Base-by-base conservation (phyloP, 2,113 vertebrate genomes). In the Saccopteryx bilineata region DNA sequence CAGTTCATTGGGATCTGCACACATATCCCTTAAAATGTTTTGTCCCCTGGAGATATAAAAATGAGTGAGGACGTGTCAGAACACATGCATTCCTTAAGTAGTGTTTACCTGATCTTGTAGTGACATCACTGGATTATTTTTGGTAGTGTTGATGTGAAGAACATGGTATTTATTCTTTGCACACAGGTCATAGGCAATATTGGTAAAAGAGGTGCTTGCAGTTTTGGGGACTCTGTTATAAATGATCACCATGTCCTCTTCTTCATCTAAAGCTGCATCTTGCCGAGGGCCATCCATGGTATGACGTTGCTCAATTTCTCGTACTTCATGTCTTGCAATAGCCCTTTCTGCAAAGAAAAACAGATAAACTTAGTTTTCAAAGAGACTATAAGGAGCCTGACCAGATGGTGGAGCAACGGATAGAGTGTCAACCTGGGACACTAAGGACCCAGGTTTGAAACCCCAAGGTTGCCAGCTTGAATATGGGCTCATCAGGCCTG, bases 71-170 rank as follows among this genome's bases (percentile, higher is more conserved):
- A 65, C 14, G 26, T 84, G 21, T 56, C 7, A n/a, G 54, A 65
- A 89, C 96, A 65, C 46, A 71, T 1, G 13, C 5, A 88, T 71
- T 28, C 13, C 46, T 18, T 63, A 28, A 1, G 5, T 31, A 12
- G 19, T 80, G 81, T 97, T 98, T 98, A 99, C 99, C 99, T 99
- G 99, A 98, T 99, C 99, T 98, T 99, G 99, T 69, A 99, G 98
- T 96, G 99, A 99, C 99, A 99, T 99, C 97, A 99, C 99, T 1
- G 99, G 99, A 97, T 99, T 99, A 98, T 99, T 99, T 99, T 99
- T 99, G 98, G 99, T 99, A 98, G 99, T 99, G 98, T 99, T 99
- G 98, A 99, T 99, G 98, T 99, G 99, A 94, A 99, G 99, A 91
- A 99, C 99, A 60, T 99, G 99, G 75, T 99, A 99, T 95, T 98